Evolutionary conservation across 2,888 invertebrate species (phyloP), one percentile per base, ranked within the genome.

Genomic region (Perithous albicinctus): DNA sequence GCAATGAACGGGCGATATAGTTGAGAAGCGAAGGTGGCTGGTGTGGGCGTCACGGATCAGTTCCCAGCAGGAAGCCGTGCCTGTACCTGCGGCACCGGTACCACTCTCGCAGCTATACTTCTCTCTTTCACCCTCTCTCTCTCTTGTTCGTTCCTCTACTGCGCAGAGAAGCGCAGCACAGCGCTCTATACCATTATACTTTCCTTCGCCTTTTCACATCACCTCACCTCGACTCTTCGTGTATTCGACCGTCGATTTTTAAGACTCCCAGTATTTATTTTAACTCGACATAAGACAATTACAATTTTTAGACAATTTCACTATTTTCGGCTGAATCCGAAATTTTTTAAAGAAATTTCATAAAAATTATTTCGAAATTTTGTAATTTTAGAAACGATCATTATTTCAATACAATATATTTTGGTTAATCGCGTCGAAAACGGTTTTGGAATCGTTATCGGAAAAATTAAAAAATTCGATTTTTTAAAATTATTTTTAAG

Each of bases 21-120:
- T 56, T 43, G 83, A 76, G 56, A 83, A 84, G 80, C 75, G 79
- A 83, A 83, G 82, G 84, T 87, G 86, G 85, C 84, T 78, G 80
- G 85, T 86, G 90, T 90, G 86, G 90, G 90, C 90, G 91, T 90
- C 88, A 89, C 87, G 89, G 89, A 90, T 90, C 90, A 86, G 86
- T 86, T 87, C 85, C 86, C 88, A 90, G 87, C 89, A 90, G 90
- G 89, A 90, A 90, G 87, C 88, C 89, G 84, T 88, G 88, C 86
- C 88, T 88, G 74, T 81, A 87, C 87, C 85, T 86, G 87, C 81
- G 75, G 75, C 78, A 70, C 74, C 41, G 74, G 86, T 87, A 85
- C 83, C 83, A 85, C 83, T 87, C 84, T 82, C 85, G 83, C 84
- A 82, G 79, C 85, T 84, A 86, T 83, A 80, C 78, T 80, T 75